Evolutionary conservation across 2,797 vertebrate species (phyloP), one percentile per base, ranked within the genome.

Genomic region (Spatula clypeata): DNA sequence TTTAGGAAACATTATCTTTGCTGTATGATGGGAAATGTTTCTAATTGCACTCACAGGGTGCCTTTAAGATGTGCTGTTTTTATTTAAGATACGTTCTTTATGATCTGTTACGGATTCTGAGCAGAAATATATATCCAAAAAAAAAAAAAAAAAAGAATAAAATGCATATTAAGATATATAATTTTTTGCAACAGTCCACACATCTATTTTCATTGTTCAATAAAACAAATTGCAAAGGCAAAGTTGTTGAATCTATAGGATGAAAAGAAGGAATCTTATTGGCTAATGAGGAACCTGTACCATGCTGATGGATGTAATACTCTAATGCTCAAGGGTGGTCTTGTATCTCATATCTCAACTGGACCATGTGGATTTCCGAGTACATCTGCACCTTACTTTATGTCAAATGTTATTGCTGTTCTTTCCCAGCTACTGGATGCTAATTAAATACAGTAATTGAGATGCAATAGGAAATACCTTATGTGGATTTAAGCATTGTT

Each of bases 11-110:
- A 79, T 94, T 80, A 96, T 80, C 74, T 71, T 83, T 96, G 57
- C 38, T 95, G 51, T 69, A 70, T 84, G 90, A 64, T 90, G 83
- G 74, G 73, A 93, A 95, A 82, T 76, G 38, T 76, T 73, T 93
- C 74, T 95, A 91, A 96, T 94, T 96, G 97, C 76, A 83, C 83
- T 97, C 72, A 54, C 44, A 91, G 96, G 88, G 95, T 94, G 91
- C 88, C 94, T 97, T 92, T 81, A 93, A 96, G 94, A 95, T 85
- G 74, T 79, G 38, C 31, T 88, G 90, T 32, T 94, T 95, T 96
- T 96, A 94, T 94, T 96, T 94, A 72, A 97, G 92, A 72, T 80
- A 40, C 58, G 27, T 47, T 88, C 66, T 85, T 94, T 77, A 72
- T 77, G 65, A 91, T 85, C 71, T 82, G 53, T 77, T 90, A 74